These are phyloP conservation scores for Brachyptera putata DNA, from an alignment of 2,888 invertebrate species.

Conservation along the genomic window DNA sequence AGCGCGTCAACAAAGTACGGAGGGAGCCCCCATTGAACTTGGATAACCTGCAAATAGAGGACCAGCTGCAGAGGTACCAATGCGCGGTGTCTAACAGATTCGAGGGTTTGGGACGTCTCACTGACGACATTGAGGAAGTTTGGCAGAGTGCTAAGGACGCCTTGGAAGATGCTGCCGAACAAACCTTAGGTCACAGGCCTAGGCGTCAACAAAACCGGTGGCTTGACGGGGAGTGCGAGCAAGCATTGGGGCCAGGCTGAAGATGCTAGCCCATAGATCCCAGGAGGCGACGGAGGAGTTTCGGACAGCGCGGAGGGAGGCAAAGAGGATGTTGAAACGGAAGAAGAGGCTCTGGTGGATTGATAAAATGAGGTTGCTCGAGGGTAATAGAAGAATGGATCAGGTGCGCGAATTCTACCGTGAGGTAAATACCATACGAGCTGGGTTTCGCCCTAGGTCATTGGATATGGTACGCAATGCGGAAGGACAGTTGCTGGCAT, in stretches of 20 bases:
- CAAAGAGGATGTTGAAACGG: not conserved
- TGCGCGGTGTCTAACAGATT: not conserved
- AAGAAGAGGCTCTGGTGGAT: not conserved
- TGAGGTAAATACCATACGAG: not conserved
- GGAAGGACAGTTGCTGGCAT: not conserved
- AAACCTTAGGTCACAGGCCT: not conserved
- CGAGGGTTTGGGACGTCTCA: not conserved
- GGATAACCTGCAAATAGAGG: not conserved
- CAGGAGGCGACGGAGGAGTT: not conserved
- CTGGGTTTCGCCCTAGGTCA: not conserved
- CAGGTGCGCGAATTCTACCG: not conserved
- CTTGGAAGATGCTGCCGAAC: too few species aligned
- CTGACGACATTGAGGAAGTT: not conserved
- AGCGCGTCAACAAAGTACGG: not conserved
- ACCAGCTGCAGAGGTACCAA: too few species aligned
- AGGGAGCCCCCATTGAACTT: not conserved
- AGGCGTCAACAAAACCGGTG: not conserved
- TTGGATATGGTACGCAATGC: not conserved
- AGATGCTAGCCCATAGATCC: not conserved
- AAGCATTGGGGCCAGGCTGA: not conserved
- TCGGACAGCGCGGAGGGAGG: not conserved
- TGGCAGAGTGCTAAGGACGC: not conserved
- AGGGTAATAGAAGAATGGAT: too few species aligned
- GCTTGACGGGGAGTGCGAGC: not conserved
- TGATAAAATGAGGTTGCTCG: not conserved